Base-by-base conservation (phyloP, 2,797 vertebrate genomes). In the Coracias cyanogaster region DNA sequence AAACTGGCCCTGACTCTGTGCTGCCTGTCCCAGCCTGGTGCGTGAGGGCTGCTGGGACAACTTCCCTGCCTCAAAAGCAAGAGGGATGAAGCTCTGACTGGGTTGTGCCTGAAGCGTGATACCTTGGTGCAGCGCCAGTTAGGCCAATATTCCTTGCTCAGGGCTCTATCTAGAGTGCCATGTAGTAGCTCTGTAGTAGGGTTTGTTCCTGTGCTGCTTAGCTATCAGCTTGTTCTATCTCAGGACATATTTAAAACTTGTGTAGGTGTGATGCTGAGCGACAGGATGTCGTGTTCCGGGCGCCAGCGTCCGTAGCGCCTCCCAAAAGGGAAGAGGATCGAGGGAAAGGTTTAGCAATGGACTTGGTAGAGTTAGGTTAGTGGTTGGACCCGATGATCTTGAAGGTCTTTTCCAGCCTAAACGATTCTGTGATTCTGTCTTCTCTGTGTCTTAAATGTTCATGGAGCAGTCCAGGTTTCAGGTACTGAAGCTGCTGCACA, bases 81-180 rank as follows among this genome's bases (percentile, higher is more conserved):
- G 39, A 15, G 49, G 11, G 58, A 1, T n/a, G 54, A 61, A 46
- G 31, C 54, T 55, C 11, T 46, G 62, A 5, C 25, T 41, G 55
- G 11, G 0, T 6, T 9, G 7, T 45, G 29, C 20, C 24, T 64
- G 10, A 24, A 2, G 26, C 0, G 3, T 6, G 24, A 7, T 15
- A 6, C 35, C 24, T 52, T 4, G 1, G 2, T 46, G 49, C 28
- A 29, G 15, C 3, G 37, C 11, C 26, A 10, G 13, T 60, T 6
- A 55, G 58, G 58, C 24, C 28, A 16, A 4, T 41, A 7, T 29
- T 61, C 16, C 22, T 65, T 79, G 49, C 28, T 48, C 22, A 28
- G 41, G 35, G 17, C 35, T 55, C 0, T 14, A 10, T 45, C 49
- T 60, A 7, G 10, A n/a, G 16, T 33, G 49, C 20, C 6, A 12